These are phyloP conservation scores for Bruchidius siliquastri DNA, from an alignment of 2,888 invertebrate species.

Conservation along the genomic window DNA sequence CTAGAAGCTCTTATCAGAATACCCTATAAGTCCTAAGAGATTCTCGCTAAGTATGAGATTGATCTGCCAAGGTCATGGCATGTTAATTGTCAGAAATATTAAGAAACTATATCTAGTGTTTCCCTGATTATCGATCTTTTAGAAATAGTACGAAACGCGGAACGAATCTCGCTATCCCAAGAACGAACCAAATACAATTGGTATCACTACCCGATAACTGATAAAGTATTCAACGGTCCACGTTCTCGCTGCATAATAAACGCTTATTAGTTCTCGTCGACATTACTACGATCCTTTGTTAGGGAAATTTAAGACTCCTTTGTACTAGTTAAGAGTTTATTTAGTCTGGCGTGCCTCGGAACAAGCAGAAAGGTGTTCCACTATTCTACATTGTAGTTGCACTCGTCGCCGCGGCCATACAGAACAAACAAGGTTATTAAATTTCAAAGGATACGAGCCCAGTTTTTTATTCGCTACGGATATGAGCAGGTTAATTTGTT, in stretches of 20 bases:
- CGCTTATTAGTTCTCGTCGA: conserved; percentile 30
- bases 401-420: conserved; percentile 15
- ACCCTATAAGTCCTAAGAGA: too few relatives aligned
- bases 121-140: background rate
- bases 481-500: too few relatives aligned
- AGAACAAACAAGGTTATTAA: conserved; percentile 22
- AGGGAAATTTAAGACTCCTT: conserved; percentile 33
- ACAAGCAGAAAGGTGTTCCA: background rate
- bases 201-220: background rate
- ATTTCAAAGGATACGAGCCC: conserved; percentile 14
- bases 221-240: background rate
- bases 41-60: too few relatives aligned
- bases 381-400: background rate
- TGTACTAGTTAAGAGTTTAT: conserved; percentile 30
- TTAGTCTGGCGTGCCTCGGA: conserved; percentile 16
- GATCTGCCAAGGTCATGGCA: too few relatives aligned
- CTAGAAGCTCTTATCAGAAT: too few relatives aligned
- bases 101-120: too few relatives aligned
- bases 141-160: background rate
- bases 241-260: conserved; percentile 21
- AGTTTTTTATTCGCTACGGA: conserved; percentile 12
- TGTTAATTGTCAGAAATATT: too few relatives aligned
- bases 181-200: background rate
- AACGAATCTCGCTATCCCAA: background rate
- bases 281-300: conserved; percentile 30